Evolutionary conservation across 2,113 vertebrate species (phyloP), one percentile per base, ranked within the genome.

Genomic region (Hassar affinis): DNA sequence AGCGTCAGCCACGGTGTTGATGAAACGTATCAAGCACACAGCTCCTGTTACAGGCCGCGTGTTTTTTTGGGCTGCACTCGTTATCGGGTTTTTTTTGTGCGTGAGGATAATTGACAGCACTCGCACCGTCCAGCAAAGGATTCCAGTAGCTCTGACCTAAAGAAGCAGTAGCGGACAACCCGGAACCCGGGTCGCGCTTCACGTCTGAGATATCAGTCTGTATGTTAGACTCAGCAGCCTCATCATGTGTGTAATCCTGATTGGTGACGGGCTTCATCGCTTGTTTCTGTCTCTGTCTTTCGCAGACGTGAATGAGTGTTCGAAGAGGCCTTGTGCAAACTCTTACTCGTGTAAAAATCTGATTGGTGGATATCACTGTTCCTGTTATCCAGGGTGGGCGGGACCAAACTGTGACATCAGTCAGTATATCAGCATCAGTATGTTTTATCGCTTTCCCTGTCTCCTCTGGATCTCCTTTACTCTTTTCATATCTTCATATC

Each of bases 281-380:
- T 89, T 87, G 87, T 88, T 30, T 91, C 89, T 93, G 88, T 78
- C 66, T 78, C 83, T 92, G 79, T 86, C 80, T 92, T 94, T 93
- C 94, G 92, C 97, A 99, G 98, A 99, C 95, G 95, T 96, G 94
- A 96, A 97, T 96, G 98, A 99, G 93, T 99, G 97, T 91, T 92
- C 91, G 86, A 95, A 93, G 92, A 96, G 95, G 93, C 95, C 96
- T 93, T 99, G 97, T 95, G 92, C 95, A 94, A 96, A 97, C 91
- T 95, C 97, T 96, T 96, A 96, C 92, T 94, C 95, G 95, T 99
- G 98, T 96, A 99, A 98, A 98, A 98, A 99, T 96, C 94, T 99
- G 94, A 97, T 98, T 98, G 98, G 98, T 95, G 96, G 97, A 97
- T 99, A 97, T 97, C 96, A 95, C 95, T 99, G 97, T 94, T 92